Base-by-base conservation (phyloP, 2,888 invertebrate genomes). In the Tillus elongatus region DNA sequence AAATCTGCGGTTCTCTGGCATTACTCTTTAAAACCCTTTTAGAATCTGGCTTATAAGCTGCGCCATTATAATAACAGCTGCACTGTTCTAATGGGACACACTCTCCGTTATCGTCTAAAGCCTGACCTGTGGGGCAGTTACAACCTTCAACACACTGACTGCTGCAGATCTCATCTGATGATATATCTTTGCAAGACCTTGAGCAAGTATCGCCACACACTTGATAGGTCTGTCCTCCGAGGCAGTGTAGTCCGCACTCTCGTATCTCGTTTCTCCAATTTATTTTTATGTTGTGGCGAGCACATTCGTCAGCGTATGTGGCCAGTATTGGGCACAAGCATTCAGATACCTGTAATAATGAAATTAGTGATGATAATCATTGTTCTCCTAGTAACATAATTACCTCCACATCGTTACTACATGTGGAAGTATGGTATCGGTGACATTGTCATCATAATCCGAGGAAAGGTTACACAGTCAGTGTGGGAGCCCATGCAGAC, bases 71-170 rank as follows among this genome's bases (percentile, higher is more conserved):
- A 40, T 70, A 69, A 59, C 92, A 93, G 0, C 83, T 80, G 51
- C 92, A 92, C 40, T 77, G 69, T 0, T 76, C 76, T 12, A 81
- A 73, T 0, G 82, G 79, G 24, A 91, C 77, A 57, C 92, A 92
- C 33, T 79, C 74, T 10, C 79, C 82, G 35, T 71, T 71, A 3
- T 75, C 74, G 53, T 87, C 78, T 27, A 91, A 60, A 0, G 81
- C 74, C 66, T 82, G 74, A 31, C 89, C 90, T 12, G 72, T 69
- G 0, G 86, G 85, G 57, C 93, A 93, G 39, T 87, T 87, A 61
- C 93, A 93, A 0, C 92, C 93, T 60, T 91, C 91, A 0, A 88
- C 85, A 54, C 91, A 92, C 42, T 70, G 64, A 3, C 71, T 71
- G 44, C 63, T 66, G 60, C 84, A 85, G 6, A 64, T 53, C 1